Evolutionary conservation across 2,888 invertebrate genomes (phyloP).

Genomic region (Idaea biselata): DNA sequence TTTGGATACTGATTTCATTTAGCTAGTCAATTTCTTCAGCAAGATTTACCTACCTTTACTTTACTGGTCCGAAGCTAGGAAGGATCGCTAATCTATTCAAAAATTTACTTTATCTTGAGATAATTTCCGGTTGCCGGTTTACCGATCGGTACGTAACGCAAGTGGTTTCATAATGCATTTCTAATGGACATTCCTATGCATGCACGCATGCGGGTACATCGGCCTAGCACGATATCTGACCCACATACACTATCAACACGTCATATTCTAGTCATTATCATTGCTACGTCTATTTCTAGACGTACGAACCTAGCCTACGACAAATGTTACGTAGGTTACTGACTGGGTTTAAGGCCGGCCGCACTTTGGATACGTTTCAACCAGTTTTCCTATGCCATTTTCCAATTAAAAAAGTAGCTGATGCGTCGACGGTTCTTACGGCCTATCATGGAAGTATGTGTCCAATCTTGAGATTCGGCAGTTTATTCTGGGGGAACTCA

Average conservation of each 20-base stretch:
- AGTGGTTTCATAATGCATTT: slow-evolving; percentile 45
- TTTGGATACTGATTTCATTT: too few relatives aligned
- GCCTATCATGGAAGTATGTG: too few relatives aligned
- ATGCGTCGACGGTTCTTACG: too few relatives aligned
- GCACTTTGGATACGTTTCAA: too few relatives aligned
- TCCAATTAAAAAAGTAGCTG: too few relatives aligned
- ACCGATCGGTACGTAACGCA: slow-evolving; percentile 25
- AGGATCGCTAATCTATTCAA: too few relatives aligned
- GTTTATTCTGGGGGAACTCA: too few relatives aligned
- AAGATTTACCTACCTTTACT: too few relatives aligned
- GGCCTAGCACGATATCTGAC: slow-evolving; percentile 53
- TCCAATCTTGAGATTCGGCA: too few relatives aligned
- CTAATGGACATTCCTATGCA: slow-evolving; percentile 43
- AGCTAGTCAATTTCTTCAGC: too few relatives aligned
- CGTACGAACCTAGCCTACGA: slow-evolving; percentile 23
- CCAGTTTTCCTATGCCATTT: too few relatives aligned
- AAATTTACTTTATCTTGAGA: slow-evolving; percentile 19
- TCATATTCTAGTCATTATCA: slow-evolving; percentile 50
- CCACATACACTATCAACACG: slow-evolving; percentile 61
- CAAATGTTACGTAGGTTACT: slow-evolving; percentile 7
- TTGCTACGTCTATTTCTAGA: slow-evolving; percentile 21
- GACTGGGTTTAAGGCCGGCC: background rate
- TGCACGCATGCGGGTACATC: slow-evolving; percentile 34
- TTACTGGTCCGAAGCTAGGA: too few relatives aligned
- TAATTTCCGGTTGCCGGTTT: slow-evolving; percentile 34